These are phyloP conservation scores for Misgurnus mizolepis DNA, from an alignment of 2,113 vertebrate species.

Conservation along the genomic window DNA sequence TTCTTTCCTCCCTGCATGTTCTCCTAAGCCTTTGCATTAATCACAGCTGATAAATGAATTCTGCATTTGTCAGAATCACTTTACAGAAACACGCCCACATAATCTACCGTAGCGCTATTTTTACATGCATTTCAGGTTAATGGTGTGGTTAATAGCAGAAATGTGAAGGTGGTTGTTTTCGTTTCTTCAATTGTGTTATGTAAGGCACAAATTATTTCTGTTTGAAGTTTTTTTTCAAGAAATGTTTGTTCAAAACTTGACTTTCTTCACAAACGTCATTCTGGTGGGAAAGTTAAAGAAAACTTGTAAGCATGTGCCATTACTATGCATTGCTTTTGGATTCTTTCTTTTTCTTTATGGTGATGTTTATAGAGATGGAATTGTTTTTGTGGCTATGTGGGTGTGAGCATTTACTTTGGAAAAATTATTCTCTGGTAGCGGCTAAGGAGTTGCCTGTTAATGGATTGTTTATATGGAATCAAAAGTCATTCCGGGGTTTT, in stretches of 20 bases:
- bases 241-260: neutral
- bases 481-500: no score
- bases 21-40: neutral
- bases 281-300: neutral
- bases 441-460: no score
- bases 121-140: slow-evolving; percentile 3
- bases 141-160: neutral
- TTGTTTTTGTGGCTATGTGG: no score
- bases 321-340: neutral
- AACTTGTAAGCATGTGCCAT: neutral
- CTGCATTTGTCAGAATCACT: neutral
- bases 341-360: neutral
- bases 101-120: neutral
- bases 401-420: no score
- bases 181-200: neutral
- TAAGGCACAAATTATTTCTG: neutral
- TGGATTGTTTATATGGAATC: no score
- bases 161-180: neutral
- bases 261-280: neutral
- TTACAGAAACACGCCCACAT: neutral
- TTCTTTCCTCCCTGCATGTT: slow-evolving; percentile 18
- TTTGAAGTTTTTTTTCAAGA: neutral
- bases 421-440: no score
- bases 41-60: neutral
- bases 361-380: neutral